Percentiles rank a stretch among this genome's conserved stretches.
phyloP scores from a whole-genome alignment of 2,888 invertebrate genomes.

The Achlya flavicornis region DNA sequence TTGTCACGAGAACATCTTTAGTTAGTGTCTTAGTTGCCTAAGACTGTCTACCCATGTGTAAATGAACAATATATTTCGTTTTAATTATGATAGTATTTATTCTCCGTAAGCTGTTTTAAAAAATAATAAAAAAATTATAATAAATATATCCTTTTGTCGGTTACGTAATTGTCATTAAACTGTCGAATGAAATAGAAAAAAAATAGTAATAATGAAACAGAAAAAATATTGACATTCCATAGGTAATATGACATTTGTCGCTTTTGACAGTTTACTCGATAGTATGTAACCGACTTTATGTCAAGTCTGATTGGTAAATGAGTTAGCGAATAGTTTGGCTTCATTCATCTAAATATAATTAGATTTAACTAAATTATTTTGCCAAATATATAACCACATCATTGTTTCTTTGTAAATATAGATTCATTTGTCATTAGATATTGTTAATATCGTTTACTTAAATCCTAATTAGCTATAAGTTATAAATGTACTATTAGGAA shows the following conservation, averaged over 20 bases:
- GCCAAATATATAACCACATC: conserved; percentile 72
- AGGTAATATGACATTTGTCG: conserved; percentile 23
- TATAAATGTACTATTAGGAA: conserved; percentile 24
- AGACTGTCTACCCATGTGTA: not conserved
- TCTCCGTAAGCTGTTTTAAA: not conserved
- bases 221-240: conserved; percentile 12
- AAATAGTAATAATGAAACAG: conserved; percentile 20
- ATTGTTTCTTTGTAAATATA: conserved; percentile 73
- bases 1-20: not conserved
- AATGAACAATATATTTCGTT: conserved; percentile 4
- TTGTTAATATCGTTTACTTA: conserved; percentile 45
- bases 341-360: conserved; percentile 50
- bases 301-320: conserved; percentile 46
- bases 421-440: conserved; percentile 48
- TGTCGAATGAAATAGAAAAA: conserved; percentile 22
- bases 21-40: conserved; percentile 6
- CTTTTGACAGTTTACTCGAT: conserved; percentile 39
- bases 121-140: conserved; percentile 20
- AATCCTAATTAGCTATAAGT: conserved; percentile 35
- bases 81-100: not conserved
- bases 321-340: conserved; percentile 39
- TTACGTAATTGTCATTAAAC: conserved; percentile 41
- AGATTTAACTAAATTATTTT: conserved; percentile 71
- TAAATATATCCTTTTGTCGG: conserved; percentile 32
- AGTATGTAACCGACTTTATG: conserved; percentile 46